Evolutionary conservation across 2,797 vertebrate species (phyloP).

Genomic region (Cyclopterus lumpus): DNA sequence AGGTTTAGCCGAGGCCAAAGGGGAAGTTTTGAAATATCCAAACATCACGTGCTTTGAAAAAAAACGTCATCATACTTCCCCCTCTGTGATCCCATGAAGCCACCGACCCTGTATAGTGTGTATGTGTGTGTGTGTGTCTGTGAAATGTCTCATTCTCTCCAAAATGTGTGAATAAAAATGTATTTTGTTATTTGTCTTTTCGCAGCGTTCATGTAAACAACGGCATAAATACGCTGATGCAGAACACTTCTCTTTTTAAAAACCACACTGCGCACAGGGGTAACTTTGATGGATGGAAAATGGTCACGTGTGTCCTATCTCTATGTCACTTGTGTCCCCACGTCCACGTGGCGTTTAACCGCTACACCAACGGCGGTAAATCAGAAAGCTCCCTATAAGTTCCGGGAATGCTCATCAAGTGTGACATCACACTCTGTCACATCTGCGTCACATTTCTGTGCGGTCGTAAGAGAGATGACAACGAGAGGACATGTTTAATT

Average conservation of each 20-base stretch:
- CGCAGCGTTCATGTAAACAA: not conserved
- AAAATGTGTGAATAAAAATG: not conserved
- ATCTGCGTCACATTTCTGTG: slow-evolving; percentile 3
- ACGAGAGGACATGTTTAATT: not conserved
- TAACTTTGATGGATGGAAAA: not conserved
- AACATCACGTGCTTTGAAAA: slow-evolving; percentile 5
- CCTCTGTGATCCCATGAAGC: not conserved
- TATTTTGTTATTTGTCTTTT: not conserved
- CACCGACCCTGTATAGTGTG: not conserved
- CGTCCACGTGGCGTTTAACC: not conserved
- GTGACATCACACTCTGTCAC: not conserved
- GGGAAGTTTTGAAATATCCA: slow-evolving; percentile 38
- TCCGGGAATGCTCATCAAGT: slow-evolving; percentile 8
- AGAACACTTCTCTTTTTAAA: not conserved
- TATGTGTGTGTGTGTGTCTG: not conserved
- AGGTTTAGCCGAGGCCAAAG: not conserved
- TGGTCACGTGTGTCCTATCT: not conserved
- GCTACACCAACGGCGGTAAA: not conserved
- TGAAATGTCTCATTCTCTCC: not conserved
- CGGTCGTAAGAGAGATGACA: not conserved
- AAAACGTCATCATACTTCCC: slow-evolving; percentile 30
- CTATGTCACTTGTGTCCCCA: not conserved
- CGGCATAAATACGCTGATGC: not conserved
- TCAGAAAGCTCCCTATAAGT: slow-evolving; percentile 20
- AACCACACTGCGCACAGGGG: not conserved